These are phyloP conservation scores for Phortica variegata DNA, from an alignment of 1,140 invertebrate genomes.

Conservation along the genomic window DNA sequence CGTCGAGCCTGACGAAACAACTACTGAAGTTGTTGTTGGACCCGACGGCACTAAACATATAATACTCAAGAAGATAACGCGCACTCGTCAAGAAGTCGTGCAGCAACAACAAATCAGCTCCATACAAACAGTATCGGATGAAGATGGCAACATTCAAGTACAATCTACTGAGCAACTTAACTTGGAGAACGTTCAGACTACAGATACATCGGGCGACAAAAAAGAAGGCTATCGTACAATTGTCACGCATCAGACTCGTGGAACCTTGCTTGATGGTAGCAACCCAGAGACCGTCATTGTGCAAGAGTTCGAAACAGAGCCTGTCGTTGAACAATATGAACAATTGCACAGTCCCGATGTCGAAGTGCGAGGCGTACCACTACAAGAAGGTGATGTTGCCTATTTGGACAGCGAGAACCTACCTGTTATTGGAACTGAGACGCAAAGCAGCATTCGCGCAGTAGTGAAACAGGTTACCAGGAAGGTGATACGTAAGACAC, in stretches of 20 bases:
- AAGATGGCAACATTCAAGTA: constrained; percentile 62
- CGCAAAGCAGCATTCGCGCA: constrained; percentile 61
- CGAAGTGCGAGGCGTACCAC: constrained; percentile 42
- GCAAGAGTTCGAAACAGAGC: constrained; percentile 61
- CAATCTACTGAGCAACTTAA: constrained; percentile 45
- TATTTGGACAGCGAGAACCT: constrained; percentile 29
- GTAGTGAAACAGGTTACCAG: constrained; percentile 78
- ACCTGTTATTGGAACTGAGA: constrained; percentile 28
- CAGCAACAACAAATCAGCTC: constrained; percentile 59
- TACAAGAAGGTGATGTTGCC: constrained; percentile 51
- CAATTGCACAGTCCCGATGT: constrained; percentile 31
- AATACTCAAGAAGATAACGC: constrained; percentile 69
- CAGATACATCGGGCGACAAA: constrained; percentile 27
- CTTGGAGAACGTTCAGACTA: constrained; percentile 42
- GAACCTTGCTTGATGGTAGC: constrained; percentile 55
- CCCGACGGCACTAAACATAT: constrained; percentile 79
- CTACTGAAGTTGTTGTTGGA: constrained; percentile 74
- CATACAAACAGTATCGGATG: constrained; percentile 63
- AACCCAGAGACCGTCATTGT: constrained; percentile 62
- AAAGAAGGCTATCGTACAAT: constrained; percentile 34
- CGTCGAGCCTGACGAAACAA: constrained; percentile 73
- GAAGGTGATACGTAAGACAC: constrained; percentile 71
- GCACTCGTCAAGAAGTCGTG: constrained; percentile 59
- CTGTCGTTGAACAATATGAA: constrained; percentile 39
- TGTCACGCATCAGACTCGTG: constrained; percentile 37